phyloP scores from a whole-genome alignment of 2,888 invertebrate species.

The Lordiphosa fenestrarum region DNA sequence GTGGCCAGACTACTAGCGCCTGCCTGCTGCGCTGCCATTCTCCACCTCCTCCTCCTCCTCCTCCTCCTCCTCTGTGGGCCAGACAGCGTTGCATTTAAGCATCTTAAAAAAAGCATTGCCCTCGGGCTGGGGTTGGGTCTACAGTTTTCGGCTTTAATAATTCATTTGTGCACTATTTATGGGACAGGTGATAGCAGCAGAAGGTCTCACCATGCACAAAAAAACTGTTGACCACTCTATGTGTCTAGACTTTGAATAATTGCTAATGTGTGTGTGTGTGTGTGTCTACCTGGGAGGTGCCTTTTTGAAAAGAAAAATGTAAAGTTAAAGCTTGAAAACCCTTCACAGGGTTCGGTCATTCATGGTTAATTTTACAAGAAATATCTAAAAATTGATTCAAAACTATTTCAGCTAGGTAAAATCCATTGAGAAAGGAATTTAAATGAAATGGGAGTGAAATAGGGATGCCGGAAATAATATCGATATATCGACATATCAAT shows the following conservation, averaged over 20 bases:
- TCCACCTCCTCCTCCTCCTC: not conserved
- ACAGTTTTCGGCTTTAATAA: constrained; percentile 65
- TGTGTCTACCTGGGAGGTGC: too few relatives aligned
- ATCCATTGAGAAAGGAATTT: too few relatives aligned
- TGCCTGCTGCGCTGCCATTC: not conserved
- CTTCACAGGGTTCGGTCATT: too few relatives aligned
- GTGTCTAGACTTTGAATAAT: constrained; percentile 20
- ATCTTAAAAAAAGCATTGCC: constrained; percentile 55
- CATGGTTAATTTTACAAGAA: too few relatives aligned
- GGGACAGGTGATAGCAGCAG: constrained; percentile 71
- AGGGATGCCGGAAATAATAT: too few relatives aligned
- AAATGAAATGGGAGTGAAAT: too few relatives aligned
- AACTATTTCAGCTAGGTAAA: too few relatives aligned
- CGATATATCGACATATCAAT: too few relatives aligned
- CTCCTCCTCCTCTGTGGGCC: constrained; percentile 18
- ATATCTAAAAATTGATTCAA: too few relatives aligned
- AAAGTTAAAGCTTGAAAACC: too few relatives aligned
- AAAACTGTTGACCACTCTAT: too few relatives aligned
- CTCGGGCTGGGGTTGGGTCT: constrained; percentile 3
- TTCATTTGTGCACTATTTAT: constrained; percentile 69
- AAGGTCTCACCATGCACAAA: constrained; percentile 26
- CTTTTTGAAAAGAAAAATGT: too few relatives aligned
- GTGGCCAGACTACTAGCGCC: constrained; percentile 41
- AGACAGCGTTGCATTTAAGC: constrained; percentile 63
- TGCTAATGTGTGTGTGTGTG: constrained; percentile 8